Base-by-base conservation (phyloP, 92 coral and sea anemone genomes). In the Porites evermanni region DNA sequence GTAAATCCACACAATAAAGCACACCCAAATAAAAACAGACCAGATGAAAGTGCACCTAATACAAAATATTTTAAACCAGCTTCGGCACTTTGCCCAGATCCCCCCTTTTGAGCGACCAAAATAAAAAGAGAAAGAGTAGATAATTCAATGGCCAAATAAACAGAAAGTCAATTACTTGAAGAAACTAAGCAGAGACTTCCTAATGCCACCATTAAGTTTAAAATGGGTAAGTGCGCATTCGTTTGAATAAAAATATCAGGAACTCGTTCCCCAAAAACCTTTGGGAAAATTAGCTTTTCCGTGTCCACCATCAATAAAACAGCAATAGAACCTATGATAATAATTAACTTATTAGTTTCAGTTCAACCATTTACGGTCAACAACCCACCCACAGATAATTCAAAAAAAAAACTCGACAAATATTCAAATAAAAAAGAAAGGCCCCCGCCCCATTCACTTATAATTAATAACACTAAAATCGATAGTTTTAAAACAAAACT, bases 31-130 rank as follows among this genome's bases (percentile, higher is more conserved):
- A 93, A 88, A 85, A 93, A 93, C 79, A 93, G 80, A 87, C 96
- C 96, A 81, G 96, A 93, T 83, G 96, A 91, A 70, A 93, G 92
- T 60, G 96, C 96, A 60, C 96, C 96, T 84, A 93, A 89, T 84
- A 93, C 94, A 88, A 93, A 93, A 72, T 93, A 93, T 91, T 93
- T 94, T 73, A 94, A 86, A 53, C 95, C 98, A 13, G 98, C 90
- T 84, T 94, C 98, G 50, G 95, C 95, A 80, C 95, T 88, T 82
- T 88, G 84, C n/a, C 92, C 92, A 77, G 98, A 94, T 78, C 94
- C 92, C 75, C 93, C 91, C 81, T 88, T 88, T 81, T 91, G 87
- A 75, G 95, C 98, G 76, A 85, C 94, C 76, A 94, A 82, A 79
- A 91, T 89, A 91, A 92, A 94, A 86, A 94, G 83, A 80, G 92